Percentiles rank a stretch among this genome's conserved stretches.
Conservation (phyloP, 1,140 invertebrate species). For the Drosophila azteca region DNA sequence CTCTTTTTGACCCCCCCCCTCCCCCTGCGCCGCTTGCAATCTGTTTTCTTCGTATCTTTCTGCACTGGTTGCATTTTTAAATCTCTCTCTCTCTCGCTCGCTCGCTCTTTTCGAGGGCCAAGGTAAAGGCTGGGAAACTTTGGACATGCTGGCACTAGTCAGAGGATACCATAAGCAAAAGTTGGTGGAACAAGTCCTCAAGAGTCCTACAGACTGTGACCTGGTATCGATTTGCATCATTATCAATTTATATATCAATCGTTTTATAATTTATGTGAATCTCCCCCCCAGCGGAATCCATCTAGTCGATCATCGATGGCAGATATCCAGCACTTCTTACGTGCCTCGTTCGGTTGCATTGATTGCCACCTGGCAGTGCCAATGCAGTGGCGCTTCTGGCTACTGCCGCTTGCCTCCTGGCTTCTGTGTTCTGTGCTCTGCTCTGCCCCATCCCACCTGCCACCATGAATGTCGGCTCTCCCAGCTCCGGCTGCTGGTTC, state of each 20-base stretch:
- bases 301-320: not conserved
- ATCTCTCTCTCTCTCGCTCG: conserved; percentile 9
- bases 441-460: not conserved
- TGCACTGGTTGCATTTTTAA: conserved; percentile 59
- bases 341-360: conserved; percentile 55
- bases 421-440: not conserved
- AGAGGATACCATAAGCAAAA: not conserved
- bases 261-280: too few relatives aligned
- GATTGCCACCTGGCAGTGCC: conserved; percentile 62
- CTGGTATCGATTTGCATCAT: too few relatives aligned
- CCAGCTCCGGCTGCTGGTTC: conserved; percentile 7
- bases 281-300: not conserved
- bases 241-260: too few relatives aligned
- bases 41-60: conserved; percentile 14
- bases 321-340: conserved; percentile 24
- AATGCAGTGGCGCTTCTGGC: conserved; percentile 32
- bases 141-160: conserved; percentile 8
- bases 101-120: conserved; percentile 4
- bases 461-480: not conserved
- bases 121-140: not conserved
- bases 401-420: not conserved
- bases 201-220: too few relatives aligned
- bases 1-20: not conserved
- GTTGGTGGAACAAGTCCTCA: too few relatives aligned
- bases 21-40: too few relatives aligned